Evolutionary conservation across 2,797 vertebrate species (phyloP).

Genomic region (Lepus oiostolus): DNA sequence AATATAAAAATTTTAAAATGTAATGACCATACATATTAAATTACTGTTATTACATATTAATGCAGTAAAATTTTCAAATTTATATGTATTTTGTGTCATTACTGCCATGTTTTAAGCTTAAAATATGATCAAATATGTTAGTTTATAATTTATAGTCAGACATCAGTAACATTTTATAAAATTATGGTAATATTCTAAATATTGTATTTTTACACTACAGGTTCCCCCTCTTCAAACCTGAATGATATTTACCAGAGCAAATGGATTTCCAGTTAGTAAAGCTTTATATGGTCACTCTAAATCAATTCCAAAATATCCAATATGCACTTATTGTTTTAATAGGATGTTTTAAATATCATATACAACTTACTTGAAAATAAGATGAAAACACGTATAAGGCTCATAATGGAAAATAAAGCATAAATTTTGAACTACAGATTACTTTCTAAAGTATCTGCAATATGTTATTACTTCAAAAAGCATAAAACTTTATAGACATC

Average conservation of each 20-base stretch:
- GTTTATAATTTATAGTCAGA: conserved; percentile 48
- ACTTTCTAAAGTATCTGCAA: conserved; percentile 54
- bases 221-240: background rate
- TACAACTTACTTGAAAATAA: conserved; percentile 8
- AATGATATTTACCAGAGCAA: background rate
- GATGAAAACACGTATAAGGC: background rate
- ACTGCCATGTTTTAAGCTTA: background rate
- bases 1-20: background rate
- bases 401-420: conserved; percentile 54
- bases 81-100: background rate
- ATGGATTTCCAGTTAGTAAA: conserved; percentile 25
- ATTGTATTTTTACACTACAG: conserved; percentile 48
- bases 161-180: conserved; percentile 9
- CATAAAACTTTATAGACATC: background rate
- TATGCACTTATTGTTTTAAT: conserved; percentile 16
- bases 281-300: background rate
- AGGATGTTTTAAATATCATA: conserved; percentile 19
- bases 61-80: conserved; percentile 27
- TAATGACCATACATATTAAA: background rate
- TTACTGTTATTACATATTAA: too few relatives aligned
- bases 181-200: background rate
- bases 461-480: conserved; percentile 12
- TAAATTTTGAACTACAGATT: conserved; percentile 56
- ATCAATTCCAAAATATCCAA: conserved; percentile 28
- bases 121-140: conserved; percentile 38